Evolutionary conservation across 1,140 invertebrate species (phyloP).

Genomic region (Drosophila fuyamai): DNA sequence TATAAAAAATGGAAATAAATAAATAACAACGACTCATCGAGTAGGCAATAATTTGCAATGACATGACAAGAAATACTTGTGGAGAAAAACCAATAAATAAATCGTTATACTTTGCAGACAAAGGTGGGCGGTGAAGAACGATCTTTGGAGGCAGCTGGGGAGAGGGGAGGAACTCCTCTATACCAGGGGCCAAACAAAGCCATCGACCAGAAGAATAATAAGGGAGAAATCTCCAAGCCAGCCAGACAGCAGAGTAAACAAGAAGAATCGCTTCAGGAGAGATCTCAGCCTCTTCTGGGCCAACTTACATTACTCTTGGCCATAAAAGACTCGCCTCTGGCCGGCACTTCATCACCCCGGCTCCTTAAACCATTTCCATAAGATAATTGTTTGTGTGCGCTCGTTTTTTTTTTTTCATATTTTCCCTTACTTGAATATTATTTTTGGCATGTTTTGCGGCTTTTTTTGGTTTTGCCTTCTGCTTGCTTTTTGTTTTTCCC

Average conservation of each 20-base stretch:
- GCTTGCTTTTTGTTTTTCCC: conserved; percentile 16
- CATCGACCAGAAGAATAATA: conserved; percentile 3
- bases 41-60: conserved; percentile 62
- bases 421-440: conserved; percentile 66
- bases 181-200: conserved; percentile 22
- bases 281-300: conserved; percentile 25
- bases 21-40: conserved; percentile 49
- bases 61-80: conserved; percentile 39
- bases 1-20: conserved; percentile 21
- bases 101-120: conserved; percentile 12
- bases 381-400: conserved; percentile 45
- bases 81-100: conserved; percentile 38
- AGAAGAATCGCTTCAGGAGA: conserved; percentile 26
- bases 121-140: conserved; percentile 36
- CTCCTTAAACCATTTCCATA: conserved; percentile 38
- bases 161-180: conserved; percentile 26
- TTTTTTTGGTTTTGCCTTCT: conserved; percentile 40
- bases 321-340: conserved; percentile 40
- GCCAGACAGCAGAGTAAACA: conserved; percentile 46
- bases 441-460: conserved; percentile 79
- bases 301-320: conserved; percentile 44
- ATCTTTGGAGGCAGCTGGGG: background rate
- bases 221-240: conserved; percentile 47
- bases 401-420: background rate
- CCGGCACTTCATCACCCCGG: conserved; percentile 28